Evolutionary conservation across 2,888 invertebrate genomes (phyloP), one percentile per base, ranked within the genome.

Genomic region (Apotomis capreana): DNA sequence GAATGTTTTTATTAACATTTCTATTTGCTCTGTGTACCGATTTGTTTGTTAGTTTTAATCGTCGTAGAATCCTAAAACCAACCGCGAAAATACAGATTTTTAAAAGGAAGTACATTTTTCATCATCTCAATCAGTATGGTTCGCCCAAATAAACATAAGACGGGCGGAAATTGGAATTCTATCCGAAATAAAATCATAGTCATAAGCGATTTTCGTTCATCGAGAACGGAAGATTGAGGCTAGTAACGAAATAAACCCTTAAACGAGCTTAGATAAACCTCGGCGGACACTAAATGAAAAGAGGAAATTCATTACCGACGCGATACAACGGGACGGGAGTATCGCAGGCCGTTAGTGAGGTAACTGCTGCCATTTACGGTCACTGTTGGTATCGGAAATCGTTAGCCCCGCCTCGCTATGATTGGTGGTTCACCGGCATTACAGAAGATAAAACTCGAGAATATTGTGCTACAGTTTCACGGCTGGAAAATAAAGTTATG

Each of bases 361-460:
- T 82, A 84, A 87, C 85, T 82, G 86, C 80, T 83, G 85, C 80
- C 83, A 82, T 84, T 87, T 87, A 87, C 81, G 81, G 82, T 80
- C 77, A 79, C 83, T 80, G 81, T 83, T 83, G 81, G 81, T 88
- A 89, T 90, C 87, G 89, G 89, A 89, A 88, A 87, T 86, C 87
- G 87, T 87, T 86, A 87, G 84, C 83, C 78, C 82, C 79, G 82
- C 83, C 78, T 83, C 82, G 84, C 84, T 85, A 87, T 88, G 89
- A 89, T 88, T 87, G 87, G 89, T 88, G 87, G 87, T 81, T 76
- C 73, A 74, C 82, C 77, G 76, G 83, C 80, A 75, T 80, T 79
- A 81, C 76, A 76, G 78, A 67, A 78, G 80, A 81, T 81, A 82
- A 80, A 81, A 77, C 75, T 75, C 70, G 73, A 78, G 79, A 77